Base-by-base conservation (phyloP, 2,888 invertebrate species). In the Apodemia hepburni region DNA sequence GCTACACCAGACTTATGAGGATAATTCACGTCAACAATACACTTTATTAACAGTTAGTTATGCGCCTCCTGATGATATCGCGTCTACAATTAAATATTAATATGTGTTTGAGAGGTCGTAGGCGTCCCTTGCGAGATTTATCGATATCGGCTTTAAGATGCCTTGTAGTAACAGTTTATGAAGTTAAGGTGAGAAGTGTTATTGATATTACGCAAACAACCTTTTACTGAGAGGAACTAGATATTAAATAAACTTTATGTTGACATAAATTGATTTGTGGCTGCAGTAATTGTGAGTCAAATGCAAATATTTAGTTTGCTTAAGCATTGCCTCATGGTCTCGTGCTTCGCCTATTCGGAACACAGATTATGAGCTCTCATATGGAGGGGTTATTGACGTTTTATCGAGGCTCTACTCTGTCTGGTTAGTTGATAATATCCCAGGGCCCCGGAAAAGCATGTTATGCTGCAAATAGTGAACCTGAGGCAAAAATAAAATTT, bases 1-100 rank as follows among this genome's bases (percentile, higher is more conserved):
- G 68, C 81, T 81, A 77, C 79, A 69, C 71, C 79, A 79, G 80
- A 81, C 79, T 86, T 85, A 84, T 80, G 82, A 76, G 85, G 80
- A 87, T 88, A 89, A 87, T 87, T 86, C 89, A 87, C 84, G 88
- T 88, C 90, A 87, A 85, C 89, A 87, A 87, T 87, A 85, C 85
- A 84, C 78, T 87, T 87, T 88, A 90, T 89, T 87, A 89, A 85
- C 85, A 84, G 87, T 88, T 87, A 87, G 82, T 87, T 85, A 89
- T 85, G 82, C 78, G 72, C 71, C 70, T 73, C 78, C 79, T 82
- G 87, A 87, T 89, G 82, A 87, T 89, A 90, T 91, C 88, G 82
- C 81, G 79, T 81, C 83, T 82, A 88, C 87, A 89, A 89, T 90
- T 88, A 89, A 89, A 88, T 88, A 87, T 87, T 87, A 88, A 88